Percentiles rank a stretch among this genome's conserved stretches.
Evolutionary conservation across 2,888 invertebrate species (phyloP).

Genomic region (Laspeyria flexula): DNA sequence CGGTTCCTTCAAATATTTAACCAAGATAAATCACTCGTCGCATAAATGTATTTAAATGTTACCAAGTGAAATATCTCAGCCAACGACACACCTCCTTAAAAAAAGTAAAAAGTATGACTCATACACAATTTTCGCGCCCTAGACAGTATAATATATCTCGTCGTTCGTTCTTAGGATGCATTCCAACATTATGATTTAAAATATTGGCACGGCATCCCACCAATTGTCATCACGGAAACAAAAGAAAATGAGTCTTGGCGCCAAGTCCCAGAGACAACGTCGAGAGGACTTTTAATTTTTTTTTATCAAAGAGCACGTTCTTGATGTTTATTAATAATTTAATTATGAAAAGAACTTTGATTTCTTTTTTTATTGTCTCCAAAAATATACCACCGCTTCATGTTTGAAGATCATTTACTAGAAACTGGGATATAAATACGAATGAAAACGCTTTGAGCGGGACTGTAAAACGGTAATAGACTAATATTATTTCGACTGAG

Average conservation of each 20-base stretch:
- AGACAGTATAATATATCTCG: constrained; percentile 12
- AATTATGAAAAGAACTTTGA: constrained; percentile 9
- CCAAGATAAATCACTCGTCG: neutral
- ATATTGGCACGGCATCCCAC: constrained; percentile 35
- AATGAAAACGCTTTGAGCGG: constrained; percentile 1
- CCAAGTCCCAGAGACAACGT: constrained; percentile 24
- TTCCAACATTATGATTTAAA: constrained; percentile 44
- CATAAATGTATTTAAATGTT: no score
- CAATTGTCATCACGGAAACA: constrained; percentile 31
- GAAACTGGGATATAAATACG: constrained; percentile 5
- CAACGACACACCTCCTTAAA: neutral
- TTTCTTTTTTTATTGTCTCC: constrained; percentile 5
- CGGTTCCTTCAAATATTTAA: neutral
- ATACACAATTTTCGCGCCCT: constrained; percentile 4
- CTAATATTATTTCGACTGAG: constrained; percentile 1
- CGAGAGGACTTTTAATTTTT: constrained; percentile 6
- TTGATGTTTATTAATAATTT: constrained; percentile 6
- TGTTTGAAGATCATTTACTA: neutral
- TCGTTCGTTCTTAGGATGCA: constrained; percentile 26
- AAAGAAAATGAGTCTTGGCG: constrained; percentile 37
- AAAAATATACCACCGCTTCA: neutral
- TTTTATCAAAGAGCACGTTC: neutral
- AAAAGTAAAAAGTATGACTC: constrained; percentile 16
- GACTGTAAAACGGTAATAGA: constrained; percentile 3
- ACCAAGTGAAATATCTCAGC: no score